Evolutionary conservation across 2,113 vertebrate genomes (phyloP).

Genomic region (Engraulis encrasicolus): DNA sequence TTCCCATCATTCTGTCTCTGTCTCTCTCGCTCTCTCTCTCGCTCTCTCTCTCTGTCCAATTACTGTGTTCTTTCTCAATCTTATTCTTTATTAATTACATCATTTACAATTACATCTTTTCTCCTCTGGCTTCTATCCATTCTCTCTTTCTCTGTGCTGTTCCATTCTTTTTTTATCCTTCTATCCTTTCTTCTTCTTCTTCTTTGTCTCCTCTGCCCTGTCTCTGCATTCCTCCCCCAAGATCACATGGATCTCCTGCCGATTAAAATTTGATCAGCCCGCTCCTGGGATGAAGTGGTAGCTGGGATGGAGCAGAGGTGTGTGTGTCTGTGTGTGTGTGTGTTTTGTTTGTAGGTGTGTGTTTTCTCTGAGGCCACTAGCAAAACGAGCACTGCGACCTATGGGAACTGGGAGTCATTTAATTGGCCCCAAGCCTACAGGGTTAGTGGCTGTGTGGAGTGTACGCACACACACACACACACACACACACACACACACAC

Average conservation of each 20-base stretch:
- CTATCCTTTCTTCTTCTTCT: not conserved
- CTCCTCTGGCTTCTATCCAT: not conserved
- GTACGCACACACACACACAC: no score
- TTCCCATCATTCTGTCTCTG: not conserved
- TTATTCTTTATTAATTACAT: no score
- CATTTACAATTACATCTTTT: no score
- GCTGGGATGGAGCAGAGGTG: constrained; percentile 44
- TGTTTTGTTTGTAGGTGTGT: constrained; percentile 31
- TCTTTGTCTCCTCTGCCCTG: not conserved
- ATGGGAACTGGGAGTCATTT: no score
- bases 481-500: no score
- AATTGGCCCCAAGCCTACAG: no score
- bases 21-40: not conserved
- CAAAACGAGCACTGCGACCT: no score
- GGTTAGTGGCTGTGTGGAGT: no score
- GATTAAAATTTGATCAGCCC: constrained; percentile 73
- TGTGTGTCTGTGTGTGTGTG: constrained; percentile 47
- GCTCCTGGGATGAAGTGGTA: constrained; percentile 43
- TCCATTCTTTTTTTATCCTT: not conserved
- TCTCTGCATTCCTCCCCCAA: not conserved
- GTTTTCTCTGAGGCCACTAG: no score
- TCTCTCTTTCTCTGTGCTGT: not conserved
- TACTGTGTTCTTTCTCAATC: not conserved
- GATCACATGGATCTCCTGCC: constrained; percentile 38
- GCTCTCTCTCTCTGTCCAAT: not conserved